These are phyloP conservation scores for Spodoptera littoralis DNA, from an alignment of 2,888 invertebrate genomes.

Conservation along the genomic window DNA sequence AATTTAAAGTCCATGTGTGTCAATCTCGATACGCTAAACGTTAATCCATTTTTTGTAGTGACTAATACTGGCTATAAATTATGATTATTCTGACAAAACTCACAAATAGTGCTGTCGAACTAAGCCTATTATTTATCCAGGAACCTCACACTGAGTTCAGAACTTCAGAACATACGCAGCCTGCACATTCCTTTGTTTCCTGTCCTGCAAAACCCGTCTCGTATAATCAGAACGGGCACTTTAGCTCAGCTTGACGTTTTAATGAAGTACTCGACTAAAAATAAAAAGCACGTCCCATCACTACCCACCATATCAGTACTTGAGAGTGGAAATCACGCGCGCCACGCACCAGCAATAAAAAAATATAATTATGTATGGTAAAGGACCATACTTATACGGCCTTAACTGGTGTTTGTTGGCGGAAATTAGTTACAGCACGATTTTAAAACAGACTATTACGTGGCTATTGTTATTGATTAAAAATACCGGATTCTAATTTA, in stretches of 20 bases:
- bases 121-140: no score
- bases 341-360: constrained; percentile 57
- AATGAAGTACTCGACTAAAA: constrained; percentile 53
- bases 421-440: constrained; percentile 47
- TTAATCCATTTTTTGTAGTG: no score
- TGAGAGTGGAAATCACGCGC: constrained; percentile 57
- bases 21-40: no score
- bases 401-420: constrained; percentile 45
- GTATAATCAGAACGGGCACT: constrained; percentile 33
- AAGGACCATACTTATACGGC: constrained; percentile 43
- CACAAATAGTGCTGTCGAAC: no score
- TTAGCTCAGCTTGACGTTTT: constrained; percentile 39
- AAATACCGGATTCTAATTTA: no score
- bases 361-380: constrained; percentile 59
- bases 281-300: constrained; percentile 47
- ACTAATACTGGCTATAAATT: no score
- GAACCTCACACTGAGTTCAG: not conserved
- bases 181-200: constrained; percentile 22
- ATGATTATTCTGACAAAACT: no score
- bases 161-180: not conserved
- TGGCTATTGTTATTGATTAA: constrained; percentile 30
- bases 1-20: no score
- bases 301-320: constrained; percentile 52
- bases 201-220: constrained; percentile 25
- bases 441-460: constrained; percentile 16